Evolutionary conservation across 2,797 vertebrate genomes (phyloP).

Genomic region (Pseudotriccus pelzelni): DNA sequence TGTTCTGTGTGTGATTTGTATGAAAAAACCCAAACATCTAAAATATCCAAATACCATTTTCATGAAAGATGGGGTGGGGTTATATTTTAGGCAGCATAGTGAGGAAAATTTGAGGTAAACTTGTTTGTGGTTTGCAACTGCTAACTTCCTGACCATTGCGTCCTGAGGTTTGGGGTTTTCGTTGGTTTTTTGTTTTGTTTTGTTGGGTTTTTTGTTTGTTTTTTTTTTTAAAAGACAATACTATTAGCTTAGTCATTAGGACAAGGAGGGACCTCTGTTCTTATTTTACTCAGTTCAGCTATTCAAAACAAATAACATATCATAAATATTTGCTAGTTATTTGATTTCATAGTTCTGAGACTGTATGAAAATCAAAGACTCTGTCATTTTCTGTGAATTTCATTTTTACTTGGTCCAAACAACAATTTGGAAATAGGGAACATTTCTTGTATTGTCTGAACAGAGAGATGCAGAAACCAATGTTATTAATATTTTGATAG

Average conservation of each 20-base stretch:
- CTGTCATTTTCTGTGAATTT: not conserved
- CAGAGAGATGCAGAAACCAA: not conserved
- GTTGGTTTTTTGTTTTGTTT: not conserved
- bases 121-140: not conserved
- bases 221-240: not conserved
- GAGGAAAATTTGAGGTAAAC: not conserved
- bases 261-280: not conserved
- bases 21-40: rapidly evolving
- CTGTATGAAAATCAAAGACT: not conserved
- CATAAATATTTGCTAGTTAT: not conserved
- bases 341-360: not conserved
- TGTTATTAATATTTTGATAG: not conserved
- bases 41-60: not conserved
- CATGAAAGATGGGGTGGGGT: not conserved
- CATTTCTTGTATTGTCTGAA: not conserved
- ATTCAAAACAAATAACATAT: not conserved
- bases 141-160: not conserved
- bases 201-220: too few relatives aligned
- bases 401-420: not conserved
- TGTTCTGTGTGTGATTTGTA: not conserved
- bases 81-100: not conserved
- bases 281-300: not conserved
- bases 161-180: not conserved
- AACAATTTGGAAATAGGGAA: not conserved
- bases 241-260: not conserved